Percentiles rank a stretch among this genome's conserved stretches.
These are phyloP conservation scores for Noctua fimbriata DNA, from an alignment of 2,888 invertebrate species.

Conservation along the genomic window DNA sequence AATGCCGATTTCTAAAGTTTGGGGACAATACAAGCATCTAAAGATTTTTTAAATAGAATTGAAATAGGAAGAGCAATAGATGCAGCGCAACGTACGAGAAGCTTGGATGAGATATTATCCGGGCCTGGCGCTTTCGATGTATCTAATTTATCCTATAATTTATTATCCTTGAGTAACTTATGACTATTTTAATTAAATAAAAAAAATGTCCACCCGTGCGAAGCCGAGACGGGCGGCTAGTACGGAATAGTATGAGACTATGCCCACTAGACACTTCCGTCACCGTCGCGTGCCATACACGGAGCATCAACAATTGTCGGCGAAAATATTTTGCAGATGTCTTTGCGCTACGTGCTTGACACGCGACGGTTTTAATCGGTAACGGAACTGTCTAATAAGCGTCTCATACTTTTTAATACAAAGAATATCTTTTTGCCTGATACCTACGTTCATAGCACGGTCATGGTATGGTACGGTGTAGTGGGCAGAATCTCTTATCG, in stretches of 20 bases:
- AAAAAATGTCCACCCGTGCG: too few species aligned
- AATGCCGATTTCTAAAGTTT: too few species aligned
- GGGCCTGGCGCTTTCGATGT: too few species aligned
- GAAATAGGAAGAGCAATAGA: too few species aligned
- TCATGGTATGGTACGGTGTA: background rate
- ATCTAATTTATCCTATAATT: background rate
- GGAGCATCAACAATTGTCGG: background rate
- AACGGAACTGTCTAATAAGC: background rate
- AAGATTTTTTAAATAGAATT: too few species aligned
- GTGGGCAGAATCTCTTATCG: background rate
- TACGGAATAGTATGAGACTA: background rate
- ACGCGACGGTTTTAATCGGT: background rate
- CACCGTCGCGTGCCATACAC: background rate
- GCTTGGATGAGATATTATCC: too few species aligned
- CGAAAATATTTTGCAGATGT: background rate
- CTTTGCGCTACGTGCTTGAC: background rate
- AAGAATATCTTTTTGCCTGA: too few species aligned
- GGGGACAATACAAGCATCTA: too few species aligned
- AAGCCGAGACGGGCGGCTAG: too few species aligned
- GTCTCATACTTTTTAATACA: background rate
- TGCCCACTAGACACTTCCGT: background rate
- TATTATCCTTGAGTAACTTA: too few species aligned
- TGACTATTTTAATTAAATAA: too few species aligned
- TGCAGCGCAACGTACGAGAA: too few species aligned
- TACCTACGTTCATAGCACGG: background rate